phyloP scores from a whole-genome alignment of 2,888 invertebrate genomes.

The Helleia helle region DNA sequence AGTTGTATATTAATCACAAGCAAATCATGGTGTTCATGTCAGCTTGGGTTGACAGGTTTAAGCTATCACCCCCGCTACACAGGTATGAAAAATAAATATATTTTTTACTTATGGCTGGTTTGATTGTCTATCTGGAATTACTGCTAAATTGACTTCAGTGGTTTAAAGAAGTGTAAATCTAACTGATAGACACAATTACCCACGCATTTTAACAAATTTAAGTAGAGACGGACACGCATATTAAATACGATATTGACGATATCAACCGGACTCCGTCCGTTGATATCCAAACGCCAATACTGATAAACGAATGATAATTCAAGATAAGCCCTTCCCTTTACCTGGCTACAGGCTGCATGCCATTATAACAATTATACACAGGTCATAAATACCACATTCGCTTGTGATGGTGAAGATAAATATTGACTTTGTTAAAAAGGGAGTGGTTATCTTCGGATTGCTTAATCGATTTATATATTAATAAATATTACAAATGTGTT shows the following conservation, averaged over 20 bases:
- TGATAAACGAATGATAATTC: constrained; percentile 18
- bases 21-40: too few species aligned
- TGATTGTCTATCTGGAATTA: too few species aligned
- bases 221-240: not conserved
- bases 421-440: constrained; percentile 6
- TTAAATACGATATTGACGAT: not conserved
- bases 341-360: not conserved
- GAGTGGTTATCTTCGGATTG: constrained; percentile 2
- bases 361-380: not conserved
- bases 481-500: too few species aligned
- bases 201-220: too few species aligned
- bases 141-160: too few species aligned
- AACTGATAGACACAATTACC: too few species aligned
- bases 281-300: constrained; percentile 17
- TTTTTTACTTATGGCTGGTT: too few species aligned
- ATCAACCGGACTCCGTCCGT: not conserved
- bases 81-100: too few species aligned
- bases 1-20: too few species aligned
- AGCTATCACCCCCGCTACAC: too few species aligned
- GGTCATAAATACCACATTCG: not conserved
- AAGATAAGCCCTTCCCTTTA: constrained; percentile 19
- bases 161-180: too few species aligned
- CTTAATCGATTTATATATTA: constrained; percentile 5
- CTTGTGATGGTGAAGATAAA: not conserved
- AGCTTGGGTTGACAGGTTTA: too few species aligned